phyloP scores from a whole-genome alignment of 2,113 vertebrate species.

The Stercorarius parasiticus region DNA sequence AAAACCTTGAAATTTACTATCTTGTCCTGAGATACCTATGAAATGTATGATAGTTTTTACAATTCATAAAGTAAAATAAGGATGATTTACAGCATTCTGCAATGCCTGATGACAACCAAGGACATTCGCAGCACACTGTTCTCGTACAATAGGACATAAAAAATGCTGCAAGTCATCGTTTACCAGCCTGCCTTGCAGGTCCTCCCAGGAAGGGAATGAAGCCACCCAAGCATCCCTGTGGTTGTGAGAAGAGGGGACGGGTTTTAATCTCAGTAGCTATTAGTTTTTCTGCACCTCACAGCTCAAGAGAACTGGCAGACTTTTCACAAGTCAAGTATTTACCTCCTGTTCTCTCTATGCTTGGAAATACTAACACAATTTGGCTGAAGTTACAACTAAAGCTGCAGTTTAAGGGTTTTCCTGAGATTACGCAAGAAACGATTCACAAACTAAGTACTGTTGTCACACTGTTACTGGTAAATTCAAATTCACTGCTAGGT shows the following conservation, averaged over 20 bases:
- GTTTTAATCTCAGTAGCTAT: background rate
- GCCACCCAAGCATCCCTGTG: background rate
- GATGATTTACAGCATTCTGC: conserved; percentile 38
- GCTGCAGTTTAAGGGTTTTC: background rate
- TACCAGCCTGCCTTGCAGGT: background rate
- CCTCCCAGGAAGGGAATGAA: background rate
- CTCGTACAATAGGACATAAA: background rate
- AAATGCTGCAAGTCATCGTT: background rate
- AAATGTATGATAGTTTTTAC: conserved; percentile 56
- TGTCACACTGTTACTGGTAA: background rate
- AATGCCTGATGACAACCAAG: conserved; percentile 36
- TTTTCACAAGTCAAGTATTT: background rate
- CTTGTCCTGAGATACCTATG: conserved; percentile 49
- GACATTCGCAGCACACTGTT: background rate
- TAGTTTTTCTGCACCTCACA: background rate
- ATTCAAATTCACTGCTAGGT: background rate
- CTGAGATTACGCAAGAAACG: background rate
- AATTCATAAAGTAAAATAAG: conserved; percentile 59
- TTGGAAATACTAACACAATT: background rate
- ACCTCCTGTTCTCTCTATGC: background rate
- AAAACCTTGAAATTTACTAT: conserved; percentile 39
- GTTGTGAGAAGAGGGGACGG: background rate
- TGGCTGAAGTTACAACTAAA: background rate
- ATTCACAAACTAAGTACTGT: background rate
- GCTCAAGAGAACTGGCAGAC: background rate